Evolutionary conservation across 1,140 invertebrate species (phyloP), one percentile per base, ranked within the genome.

Genomic region (Calosoma granatense): DNA sequence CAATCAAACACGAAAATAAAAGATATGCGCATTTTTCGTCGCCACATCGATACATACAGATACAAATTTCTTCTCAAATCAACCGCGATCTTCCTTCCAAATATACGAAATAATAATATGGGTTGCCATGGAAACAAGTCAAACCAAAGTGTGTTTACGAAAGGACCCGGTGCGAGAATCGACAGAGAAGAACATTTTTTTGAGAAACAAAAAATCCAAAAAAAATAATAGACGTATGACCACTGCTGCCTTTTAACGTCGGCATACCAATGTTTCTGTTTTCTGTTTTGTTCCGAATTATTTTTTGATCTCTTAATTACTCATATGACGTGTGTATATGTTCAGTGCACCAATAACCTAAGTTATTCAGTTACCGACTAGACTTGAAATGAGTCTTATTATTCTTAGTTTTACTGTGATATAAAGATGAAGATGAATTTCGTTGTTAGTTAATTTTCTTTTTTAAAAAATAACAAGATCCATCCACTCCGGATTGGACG

Each of bases 361-460:
- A 6, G 4, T 30, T 30, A 6, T 47, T 47, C 17, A 47, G 41
- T 47, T 47, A 47, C 41, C 41, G 41, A 47, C 41, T 12, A 9
- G 4, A 12, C 17, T 47, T 47, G n/a, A n/a, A n/a, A n/a, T n/a
- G n/a, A n/a, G n/a, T n/a, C n/a, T n/a, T n/a, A n/a, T n/a, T n/a
- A n/a, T n/a, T n/a, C n/a, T n/a, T n/a, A 12, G 17, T 47, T 47
- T 47, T 47, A 47, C 41, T 47, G 41, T 47, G 41, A 47, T 47
- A 47, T 47, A 47, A 12, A 30, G 14, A 6, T 30, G 9, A 47
- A 47, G 41, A 12, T 12, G 9, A 12, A 4, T 47, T 12, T 4
- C 9, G 3, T 12, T 47, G 26, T 30, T 30, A 30, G 9, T 47
- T 12, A 47, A 47, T 47, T 47, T 47, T 47, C 17, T 47, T 47